Percentiles rank a stretch among this genome's conserved stretches.
Conservation (phyloP, 1,140 invertebrate species). For the Heliconius hermathena region DNA sequence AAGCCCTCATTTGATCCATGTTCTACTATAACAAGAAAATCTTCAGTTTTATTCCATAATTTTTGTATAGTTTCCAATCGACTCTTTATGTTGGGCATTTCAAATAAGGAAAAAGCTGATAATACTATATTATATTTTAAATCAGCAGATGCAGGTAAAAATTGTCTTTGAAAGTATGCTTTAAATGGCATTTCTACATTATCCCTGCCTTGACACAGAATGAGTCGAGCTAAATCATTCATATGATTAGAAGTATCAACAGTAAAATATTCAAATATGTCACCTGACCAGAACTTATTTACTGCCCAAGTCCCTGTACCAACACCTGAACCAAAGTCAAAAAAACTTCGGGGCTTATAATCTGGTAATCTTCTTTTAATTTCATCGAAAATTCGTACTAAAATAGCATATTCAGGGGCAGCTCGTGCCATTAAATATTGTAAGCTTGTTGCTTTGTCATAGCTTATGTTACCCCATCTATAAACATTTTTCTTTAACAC, state of each 20-base stretch:
- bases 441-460: conserved; percentile 83
- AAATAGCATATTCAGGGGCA: conserved; percentile 88
- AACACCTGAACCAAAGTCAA: conserved; percentile 95
- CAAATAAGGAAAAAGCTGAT: conserved; percentile 91
- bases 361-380: conserved; percentile 84
- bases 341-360: conserved; percentile 89
- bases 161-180: conserved; percentile 89
- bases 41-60: conserved; percentile 93
- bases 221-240: conserved; percentile 88
- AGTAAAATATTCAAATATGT: conserved; percentile 90
- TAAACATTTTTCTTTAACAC: conserved; percentile 84
- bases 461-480: conserved; percentile 88
- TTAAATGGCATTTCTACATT: conserved; percentile 82
- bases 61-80: conserved; percentile 88
- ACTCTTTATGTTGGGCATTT: conserved; percentile 85
- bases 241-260: conserved; percentile 91
- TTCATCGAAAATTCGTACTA: conserved; percentile 88
- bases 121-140: conserved; percentile 90
- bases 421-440: conserved; percentile 87
- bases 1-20: conserved; percentile 92
- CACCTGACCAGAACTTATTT: conserved; percentile 86
- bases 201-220: conserved; percentile 85
- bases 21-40: conserved; percentile 93
- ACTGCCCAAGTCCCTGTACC: conserved; percentile 93
- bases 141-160: conserved; percentile 85